Base-by-base conservation (phyloP, 2,113 vertebrate genomes). In the Colaptes auratus region DNA sequence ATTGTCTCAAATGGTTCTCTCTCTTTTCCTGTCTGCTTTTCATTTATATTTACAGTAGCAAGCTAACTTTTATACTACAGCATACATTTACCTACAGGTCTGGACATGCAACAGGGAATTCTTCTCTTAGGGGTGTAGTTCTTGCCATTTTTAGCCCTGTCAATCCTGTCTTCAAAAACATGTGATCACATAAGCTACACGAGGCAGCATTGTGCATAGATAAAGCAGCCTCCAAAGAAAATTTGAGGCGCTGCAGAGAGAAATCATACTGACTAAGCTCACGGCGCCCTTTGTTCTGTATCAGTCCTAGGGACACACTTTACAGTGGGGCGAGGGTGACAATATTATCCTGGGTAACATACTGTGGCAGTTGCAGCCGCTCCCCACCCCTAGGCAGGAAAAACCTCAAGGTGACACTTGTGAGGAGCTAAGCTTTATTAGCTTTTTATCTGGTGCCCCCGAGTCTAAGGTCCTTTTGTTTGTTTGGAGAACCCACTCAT, bases 11-110 rank as follows among this genome's bases (percentile, higher is more conserved):
- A 94, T n/a, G 24, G 27, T 65, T 94, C 53, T 83, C 59, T 86
- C 35, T 77, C n/a, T 53, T 74, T 92, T 76, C 67, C 50, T 14
- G 18, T 90, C 88, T 95, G 84, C 63, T 92, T 58, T 75, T 73
- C 73, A 59, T 88, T 91, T 96, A 71, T 88, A 89, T 94, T 92
- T 96, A 94, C 90, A 91, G 66, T 92, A 94, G 88, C 70, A 55
- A 70, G 31, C 4, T 90, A 65, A 70, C 61, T 90, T 74, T 53
- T 88, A 30, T 67, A 66, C 50, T 59, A 39, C 11, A 76, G 39
- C 28, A 79, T 55, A 75, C 27, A 31, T 83, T 91, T 90, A 91
- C 89, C n/a, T 86, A 39, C 76, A 86, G 36, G 31, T 77, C 84
- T 95, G 33, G 66, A 74, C 77, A 92, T 92, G 39, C 60, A 72